A percentile compares a stretch with the other conserved stretches of the same genome.
phyloP scores from a whole-genome alignment of 1,140 invertebrate species.

The Cyclargus thomasi region DNA sequence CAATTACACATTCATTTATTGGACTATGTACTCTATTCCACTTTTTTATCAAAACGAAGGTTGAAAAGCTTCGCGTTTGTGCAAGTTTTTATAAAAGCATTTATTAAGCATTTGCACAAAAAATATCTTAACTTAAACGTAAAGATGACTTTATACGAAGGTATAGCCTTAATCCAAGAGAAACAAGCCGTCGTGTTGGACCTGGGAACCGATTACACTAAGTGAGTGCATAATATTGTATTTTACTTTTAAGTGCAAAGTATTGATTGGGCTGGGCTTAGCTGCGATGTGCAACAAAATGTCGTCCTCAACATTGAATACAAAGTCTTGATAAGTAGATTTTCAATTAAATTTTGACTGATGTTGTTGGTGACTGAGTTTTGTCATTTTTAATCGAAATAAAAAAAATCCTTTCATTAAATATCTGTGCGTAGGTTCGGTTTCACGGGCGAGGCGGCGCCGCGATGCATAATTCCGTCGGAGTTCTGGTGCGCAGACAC shows the following conservation, averaged over 20 bases:
- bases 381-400: no score
- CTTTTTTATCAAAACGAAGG: no score
- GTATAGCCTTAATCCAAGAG: constrained; percentile 85
- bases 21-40: no score
- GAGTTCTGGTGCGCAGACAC: constrained; percentile 82
- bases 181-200: constrained; percentile 93
- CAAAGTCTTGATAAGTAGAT: no score
- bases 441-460: constrained; percentile 90
- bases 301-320: no score
- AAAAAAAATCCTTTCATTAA: no score
- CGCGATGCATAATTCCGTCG: constrained; percentile 90
- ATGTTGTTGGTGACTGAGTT: no score
- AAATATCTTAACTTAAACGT: not conserved
- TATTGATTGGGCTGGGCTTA: no score
- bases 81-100: not conserved
- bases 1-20: no score
- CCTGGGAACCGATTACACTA: constrained; percentile 94
- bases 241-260: not conserved
- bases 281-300: no score
- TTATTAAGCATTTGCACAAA: not conserved
- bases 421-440: constrained; percentile 82
- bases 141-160: constrained; percentile 84
- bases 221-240: constrained; percentile 77
- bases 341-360: no score
- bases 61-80: no score